Base-by-base conservation (phyloP, 1,140 invertebrate species). In the Fragariocoptes setiger region DNA sequence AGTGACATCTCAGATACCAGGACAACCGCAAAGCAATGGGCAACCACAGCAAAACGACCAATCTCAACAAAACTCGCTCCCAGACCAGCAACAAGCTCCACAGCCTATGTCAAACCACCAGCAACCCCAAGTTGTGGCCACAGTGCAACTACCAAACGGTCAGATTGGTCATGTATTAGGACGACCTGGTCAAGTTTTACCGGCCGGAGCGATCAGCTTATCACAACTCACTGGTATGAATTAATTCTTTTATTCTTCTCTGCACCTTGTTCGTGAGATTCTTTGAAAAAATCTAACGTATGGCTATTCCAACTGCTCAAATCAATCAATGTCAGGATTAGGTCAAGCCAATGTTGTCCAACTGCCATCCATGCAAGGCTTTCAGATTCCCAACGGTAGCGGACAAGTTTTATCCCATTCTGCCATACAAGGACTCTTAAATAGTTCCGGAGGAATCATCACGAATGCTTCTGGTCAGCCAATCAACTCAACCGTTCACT, bases 61-160 rank as follows among this genome's bases (percentile, higher is more conserved):
- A 8, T n/a, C 8, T 8, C 25, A 31, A 31, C n/a, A 8, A n/a
- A 31, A n/a, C n/a, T n/a, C 3, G 12, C 8, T 14, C 17, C 3
- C 8, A 38, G 5, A 15, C 5, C 37, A 18, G 37, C 37, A 35
- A 19, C 12, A 42, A 47, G 52, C 50, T 35, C 40, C 58, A 22
- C 57, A 62, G 35, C 42, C 72, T 39, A 70, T 74, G 50, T 68
- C 25, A n/a, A n/a, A 31, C 25, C 8, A 31, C n/a, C 25, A 31
- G 25, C 25, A 31, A 31, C 25, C 8, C 8, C 25, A 31, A 8
- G 41, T 45, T 5, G 44, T 55, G 42, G 57, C 59, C 17, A 53
- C 46, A 42, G 40, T 54, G 16, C 48, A 51, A 19, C 40, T 54
- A n/a, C 50, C 53, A 4, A 54, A 52, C 46, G 54, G 53, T 8